These are phyloP conservation scores for Carassius gibelio DNA, from an alignment of 2,113 vertebrate species.

Conservation along the genomic window DNA sequence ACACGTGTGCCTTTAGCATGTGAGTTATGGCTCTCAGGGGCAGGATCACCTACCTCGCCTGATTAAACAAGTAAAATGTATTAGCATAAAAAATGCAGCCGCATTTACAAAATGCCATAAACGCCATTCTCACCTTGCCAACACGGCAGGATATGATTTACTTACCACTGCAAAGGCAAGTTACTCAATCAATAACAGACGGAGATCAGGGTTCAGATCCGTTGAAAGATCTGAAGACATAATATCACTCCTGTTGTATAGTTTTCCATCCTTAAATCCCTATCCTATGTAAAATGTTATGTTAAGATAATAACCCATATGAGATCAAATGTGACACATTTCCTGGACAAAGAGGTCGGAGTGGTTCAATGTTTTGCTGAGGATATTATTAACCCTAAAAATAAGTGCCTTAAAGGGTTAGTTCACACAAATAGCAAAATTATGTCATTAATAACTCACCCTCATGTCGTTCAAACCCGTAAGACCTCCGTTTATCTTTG, in stretches of 20 bases:
- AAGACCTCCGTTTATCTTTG: too few relatives aligned
- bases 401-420: neutral
- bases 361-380: neutral
- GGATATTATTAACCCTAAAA: neutral
- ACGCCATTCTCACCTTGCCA: conserved; percentile 55
- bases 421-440: too few relatives aligned
- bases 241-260: neutral
- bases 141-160: conserved; percentile 44
- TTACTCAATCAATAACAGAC: conserved; percentile 48
- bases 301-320: neutral
- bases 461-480: too few relatives aligned
- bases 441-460: too few relatives aligned
- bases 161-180: conserved; percentile 35
- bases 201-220: conserved; percentile 20
- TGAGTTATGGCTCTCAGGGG: conserved; percentile 51
- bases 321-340: neutral
- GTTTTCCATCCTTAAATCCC: neutral
- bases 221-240: conserved; percentile 20
- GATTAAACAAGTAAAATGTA: conserved; percentile 52
- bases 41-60: conserved; percentile 39
- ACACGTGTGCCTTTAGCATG: conserved; percentile 27
- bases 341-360: neutral
- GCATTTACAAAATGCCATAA: conserved; percentile 52
- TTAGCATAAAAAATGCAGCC: conserved; percentile 56
- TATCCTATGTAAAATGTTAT: neutral